Percentiles rank a stretch among this genome's conserved stretches.
These are phyloP conservation scores for Eurystomus gularis DNA, from an alignment of 2,113 vertebrate genomes.

Conservation along the genomic window DNA sequence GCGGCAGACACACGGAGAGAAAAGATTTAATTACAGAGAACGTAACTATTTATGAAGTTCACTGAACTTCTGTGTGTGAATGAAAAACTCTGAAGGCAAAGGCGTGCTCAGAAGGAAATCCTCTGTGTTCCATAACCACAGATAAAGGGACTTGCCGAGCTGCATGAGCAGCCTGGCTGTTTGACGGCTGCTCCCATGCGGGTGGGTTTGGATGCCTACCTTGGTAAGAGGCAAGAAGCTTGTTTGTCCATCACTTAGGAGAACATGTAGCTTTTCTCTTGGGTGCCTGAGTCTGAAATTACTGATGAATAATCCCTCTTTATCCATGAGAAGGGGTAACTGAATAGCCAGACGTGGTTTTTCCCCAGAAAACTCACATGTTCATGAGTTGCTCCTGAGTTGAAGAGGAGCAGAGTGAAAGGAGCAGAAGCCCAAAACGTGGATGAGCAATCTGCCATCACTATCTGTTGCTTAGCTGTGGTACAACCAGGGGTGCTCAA, in stretches of 20 bases:
- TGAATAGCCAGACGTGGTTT: neutral
- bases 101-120: neutral
- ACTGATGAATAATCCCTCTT: neutral
- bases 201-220: neutral
- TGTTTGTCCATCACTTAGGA: neutral
- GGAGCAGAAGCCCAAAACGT: neutral
- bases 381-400: neutral
- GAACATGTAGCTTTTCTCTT: neutral
- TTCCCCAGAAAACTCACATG: fast-evolving
- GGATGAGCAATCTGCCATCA: neutral
- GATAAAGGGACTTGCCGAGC: neutral
- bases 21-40: neutral
- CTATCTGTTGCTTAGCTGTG: neutral
- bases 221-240: neutral
- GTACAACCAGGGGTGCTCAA: neutral
- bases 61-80: neutral
- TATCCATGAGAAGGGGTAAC: neutral
- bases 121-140: neutral
- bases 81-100: neutral
- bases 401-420: neutral
- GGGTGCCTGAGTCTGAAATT: neutral
- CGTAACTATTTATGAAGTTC: neutral
- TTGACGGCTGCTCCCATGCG: neutral
- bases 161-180: neutral
- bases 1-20: neutral